A percentile compares a stretch with the other conserved stretches of the same genome.
Evolutionary conservation across 1,140 invertebrate species (phyloP).

Genomic region (Uloborus diversus): DNA sequence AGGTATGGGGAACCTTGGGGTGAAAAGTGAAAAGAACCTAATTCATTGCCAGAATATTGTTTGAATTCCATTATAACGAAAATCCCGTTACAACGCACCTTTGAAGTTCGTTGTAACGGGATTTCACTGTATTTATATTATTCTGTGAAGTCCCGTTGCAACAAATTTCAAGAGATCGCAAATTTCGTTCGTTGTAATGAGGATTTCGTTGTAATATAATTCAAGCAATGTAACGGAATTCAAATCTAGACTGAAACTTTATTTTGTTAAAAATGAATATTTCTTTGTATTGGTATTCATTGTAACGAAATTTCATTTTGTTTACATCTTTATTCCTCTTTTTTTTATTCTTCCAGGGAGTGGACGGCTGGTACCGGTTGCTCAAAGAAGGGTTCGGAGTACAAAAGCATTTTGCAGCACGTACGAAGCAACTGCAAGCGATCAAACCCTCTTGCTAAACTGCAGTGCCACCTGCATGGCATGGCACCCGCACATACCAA

Average conservation of each 20-base stretch:
- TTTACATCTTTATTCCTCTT: background rate
- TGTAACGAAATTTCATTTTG: background rate
- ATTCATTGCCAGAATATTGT: too few species aligned
- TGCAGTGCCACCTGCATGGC: too few species aligned
- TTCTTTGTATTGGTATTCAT: background rate
- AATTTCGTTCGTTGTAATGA: background rate
- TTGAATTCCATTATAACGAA: too few species aligned
- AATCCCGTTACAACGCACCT: too few species aligned
- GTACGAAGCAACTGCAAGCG: constrained; percentile 1
- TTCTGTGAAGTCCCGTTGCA: too few species aligned
- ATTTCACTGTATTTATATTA: too few species aligned
- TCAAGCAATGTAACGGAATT: background rate
- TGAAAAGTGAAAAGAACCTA: too few species aligned
- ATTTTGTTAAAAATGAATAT: background rate
- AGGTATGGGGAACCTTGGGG: too few species aligned
- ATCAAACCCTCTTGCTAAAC: too few species aligned
- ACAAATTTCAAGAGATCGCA: background rate
- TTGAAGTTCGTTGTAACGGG: too few species aligned
- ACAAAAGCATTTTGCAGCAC: constrained; percentile 47
- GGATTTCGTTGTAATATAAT: background rate
- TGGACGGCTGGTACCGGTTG: constrained; percentile 44
- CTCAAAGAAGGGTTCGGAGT: constrained; percentile 36
- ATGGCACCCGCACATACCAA: too few species aligned
- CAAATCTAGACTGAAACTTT: background rate
- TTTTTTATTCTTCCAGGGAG: constrained; percentile 19